phyloP scores from a whole-genome alignment of 2,797 vertebrate species.

The Halcyon chelicuti region DNA sequence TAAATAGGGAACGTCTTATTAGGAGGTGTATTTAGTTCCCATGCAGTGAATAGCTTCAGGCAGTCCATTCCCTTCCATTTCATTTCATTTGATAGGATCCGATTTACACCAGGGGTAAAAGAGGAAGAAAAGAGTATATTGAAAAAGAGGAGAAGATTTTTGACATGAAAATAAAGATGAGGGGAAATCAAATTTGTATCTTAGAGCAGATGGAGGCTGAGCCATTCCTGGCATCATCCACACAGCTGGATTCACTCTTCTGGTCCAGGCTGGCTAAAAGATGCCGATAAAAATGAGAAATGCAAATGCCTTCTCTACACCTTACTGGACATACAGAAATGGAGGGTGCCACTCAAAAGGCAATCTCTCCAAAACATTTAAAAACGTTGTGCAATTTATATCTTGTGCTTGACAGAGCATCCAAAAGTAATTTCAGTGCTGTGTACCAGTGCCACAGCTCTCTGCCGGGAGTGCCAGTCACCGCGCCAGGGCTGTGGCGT shows the following conservation, averaged over 20 bases:
- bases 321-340: slow-evolving; percentile 66
- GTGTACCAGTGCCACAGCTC: slow-evolving; percentile 35
- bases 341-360: slow-evolving; percentile 82
- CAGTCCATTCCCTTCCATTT: slow-evolving; percentile 61
- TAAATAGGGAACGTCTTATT: slow-evolving; percentile 44
- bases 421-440: slow-evolving; percentile 79
- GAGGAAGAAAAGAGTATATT: not conserved
- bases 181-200: slow-evolving; percentile 43
- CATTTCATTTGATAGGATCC: slow-evolving; percentile 51
- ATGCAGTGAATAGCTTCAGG: slow-evolving; percentile 32
- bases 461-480: slow-evolving; percentile 52
- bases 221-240: slow-evolving; percentile 20
- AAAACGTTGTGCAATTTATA: slow-evolving; percentile 81
- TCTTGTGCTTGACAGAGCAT: slow-evolving; percentile 82
- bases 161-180: slow-evolving; percentile 53
- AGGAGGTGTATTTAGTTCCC: slow-evolving; percentile 42
- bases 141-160: not conserved
- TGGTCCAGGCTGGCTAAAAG: slow-evolving; percentile 26
- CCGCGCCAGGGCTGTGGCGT: not conserved
- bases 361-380: slow-evolving; percentile 80
- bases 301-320: slow-evolving; percentile 69
- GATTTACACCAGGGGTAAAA: slow-evolving; percentile 43
- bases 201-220: slow-evolving; percentile 60
- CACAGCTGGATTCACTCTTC: slow-evolving; percentile 30
- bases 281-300: slow-evolving; percentile 47